Conservation (phyloP, 1,140 invertebrate genomes). For the Drosophila grimshawi region DNA sequence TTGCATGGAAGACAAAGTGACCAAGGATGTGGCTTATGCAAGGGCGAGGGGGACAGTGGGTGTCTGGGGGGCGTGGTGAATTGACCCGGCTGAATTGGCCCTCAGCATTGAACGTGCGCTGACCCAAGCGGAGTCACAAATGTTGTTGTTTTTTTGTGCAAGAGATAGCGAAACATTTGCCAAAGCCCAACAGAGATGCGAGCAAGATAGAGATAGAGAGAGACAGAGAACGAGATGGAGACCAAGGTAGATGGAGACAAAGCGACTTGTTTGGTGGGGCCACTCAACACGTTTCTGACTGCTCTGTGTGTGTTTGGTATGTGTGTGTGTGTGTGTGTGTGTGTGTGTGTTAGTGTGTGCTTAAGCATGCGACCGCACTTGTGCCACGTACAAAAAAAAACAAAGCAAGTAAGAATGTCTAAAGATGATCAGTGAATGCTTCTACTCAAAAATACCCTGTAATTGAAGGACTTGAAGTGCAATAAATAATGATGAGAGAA, state of each 20-base stretch:
- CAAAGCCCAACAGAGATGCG: slow-evolving; percentile 36
- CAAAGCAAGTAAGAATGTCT: slow-evolving; percentile 43
- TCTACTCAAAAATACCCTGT: slow-evolving; percentile 29
- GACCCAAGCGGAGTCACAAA: slow-evolving; percentile 33
- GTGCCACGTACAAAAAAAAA: slow-evolving; percentile 73
- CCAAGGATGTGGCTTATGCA: background rate
- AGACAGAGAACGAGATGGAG: slow-evolving; percentile 13
- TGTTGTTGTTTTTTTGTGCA: slow-evolving; percentile 19
- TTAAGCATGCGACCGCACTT: slow-evolving; percentile 81
- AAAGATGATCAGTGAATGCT: background rate
- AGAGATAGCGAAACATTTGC: slow-evolving; percentile 27
- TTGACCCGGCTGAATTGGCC: background rate
- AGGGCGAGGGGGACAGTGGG: background rate
- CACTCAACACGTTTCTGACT: slow-evolving; percentile 79
- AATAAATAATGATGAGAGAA: background rate
- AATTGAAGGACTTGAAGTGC: background rate
- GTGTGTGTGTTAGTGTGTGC: slow-evolving; percentile 55
- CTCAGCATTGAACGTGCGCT: slow-evolving; percentile 31
- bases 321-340: slow-evolving; percentile 30
- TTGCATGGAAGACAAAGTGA: slow-evolving; percentile 56
- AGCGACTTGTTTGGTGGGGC: slow-evolving; percentile 48
- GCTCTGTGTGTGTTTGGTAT: slow-evolving; percentile 8
- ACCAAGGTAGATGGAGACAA: slow-evolving; percentile 32
- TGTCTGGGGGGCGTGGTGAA: background rate
- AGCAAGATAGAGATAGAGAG: slow-evolving; percentile 32